Evolutionary conservation across 1,140 invertebrate species (phyloP).

Genomic region (Diorhabda elongata): DNA sequence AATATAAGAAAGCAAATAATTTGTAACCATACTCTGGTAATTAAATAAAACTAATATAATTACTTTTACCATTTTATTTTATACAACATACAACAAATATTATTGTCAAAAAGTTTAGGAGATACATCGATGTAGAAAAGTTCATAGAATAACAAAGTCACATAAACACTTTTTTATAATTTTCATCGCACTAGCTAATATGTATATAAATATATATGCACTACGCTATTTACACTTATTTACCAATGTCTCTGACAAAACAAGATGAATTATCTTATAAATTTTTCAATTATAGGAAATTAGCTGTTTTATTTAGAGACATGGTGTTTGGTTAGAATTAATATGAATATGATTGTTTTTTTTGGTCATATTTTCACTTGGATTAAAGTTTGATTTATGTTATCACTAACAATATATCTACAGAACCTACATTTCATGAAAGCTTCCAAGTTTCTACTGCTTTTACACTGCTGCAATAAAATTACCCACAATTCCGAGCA

Average conservation of each 20-base stretch:
- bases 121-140: conserved; percentile 26
- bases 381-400: background rate
- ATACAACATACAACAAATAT: conserved; percentile 36
- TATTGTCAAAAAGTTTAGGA: conserved; percentile 29
- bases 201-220: background rate
- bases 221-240: background rate
- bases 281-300: background rate
- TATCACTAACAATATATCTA: background rate
- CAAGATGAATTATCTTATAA: background rate
- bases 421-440: too few species aligned
- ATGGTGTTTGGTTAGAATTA: background rate
- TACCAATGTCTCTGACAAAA: conserved; percentile 1
- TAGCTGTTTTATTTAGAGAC: background rate
- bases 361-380: background rate
- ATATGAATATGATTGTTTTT: conserved; percentile 4
- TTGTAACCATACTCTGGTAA: too few species aligned
- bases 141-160: conserved; percentile 17
- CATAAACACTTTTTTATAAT: conserved; percentile 5
- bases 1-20: too few species aligned
- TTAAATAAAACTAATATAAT: background rate
- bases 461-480: too few species aligned
- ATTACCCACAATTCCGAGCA: too few species aligned
- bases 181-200: conserved; percentile 4
- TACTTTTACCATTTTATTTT: conserved; percentile 21
- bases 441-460: too few species aligned